These are phyloP conservation scores for Plutomurus gul DNA, from an alignment of 1,140 invertebrate genomes.

Conservation along the genomic window DNA sequence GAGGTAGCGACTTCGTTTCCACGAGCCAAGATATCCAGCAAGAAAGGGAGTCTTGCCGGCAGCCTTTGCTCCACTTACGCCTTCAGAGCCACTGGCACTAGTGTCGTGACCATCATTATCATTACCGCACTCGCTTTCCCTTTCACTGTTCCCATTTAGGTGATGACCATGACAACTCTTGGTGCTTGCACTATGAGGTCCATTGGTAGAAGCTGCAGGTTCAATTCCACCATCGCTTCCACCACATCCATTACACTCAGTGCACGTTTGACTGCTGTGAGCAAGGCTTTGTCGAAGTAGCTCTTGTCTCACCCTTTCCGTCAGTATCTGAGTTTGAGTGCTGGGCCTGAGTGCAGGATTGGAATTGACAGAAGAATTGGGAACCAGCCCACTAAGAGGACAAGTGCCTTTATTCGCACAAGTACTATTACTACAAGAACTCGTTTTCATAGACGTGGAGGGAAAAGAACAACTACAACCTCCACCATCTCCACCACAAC, in stretches of 20 bases:
- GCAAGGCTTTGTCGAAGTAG: neutral
- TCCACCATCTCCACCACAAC: neutral
- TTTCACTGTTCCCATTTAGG: neutral
- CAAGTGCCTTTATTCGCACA: neutral
- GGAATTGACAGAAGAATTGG: neutral
- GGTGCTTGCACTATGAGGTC: neutral
- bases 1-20: slow-evolving; percentile 69
- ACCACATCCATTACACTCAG: neutral
- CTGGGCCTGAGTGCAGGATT: no score
- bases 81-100: neutral
- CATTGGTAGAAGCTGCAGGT: neutral
- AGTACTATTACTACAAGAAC: neutral
- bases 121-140: neutral
- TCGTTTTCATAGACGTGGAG: neutral
- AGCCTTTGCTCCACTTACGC: neutral
- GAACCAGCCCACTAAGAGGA: neutral
- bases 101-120: neutral
- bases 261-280: neutral
- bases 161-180: neutral
- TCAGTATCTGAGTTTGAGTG: neutral
- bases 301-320: neutral
- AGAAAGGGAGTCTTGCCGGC: slow-evolving; percentile 21
- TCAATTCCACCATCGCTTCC: no score
- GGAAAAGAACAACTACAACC: neutral
- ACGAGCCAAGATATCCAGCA: slow-evolving; percentile 44